phyloP scores from a whole-genome alignment of 2,888 invertebrate species.

The Cantharis flavilabris region DNA sequence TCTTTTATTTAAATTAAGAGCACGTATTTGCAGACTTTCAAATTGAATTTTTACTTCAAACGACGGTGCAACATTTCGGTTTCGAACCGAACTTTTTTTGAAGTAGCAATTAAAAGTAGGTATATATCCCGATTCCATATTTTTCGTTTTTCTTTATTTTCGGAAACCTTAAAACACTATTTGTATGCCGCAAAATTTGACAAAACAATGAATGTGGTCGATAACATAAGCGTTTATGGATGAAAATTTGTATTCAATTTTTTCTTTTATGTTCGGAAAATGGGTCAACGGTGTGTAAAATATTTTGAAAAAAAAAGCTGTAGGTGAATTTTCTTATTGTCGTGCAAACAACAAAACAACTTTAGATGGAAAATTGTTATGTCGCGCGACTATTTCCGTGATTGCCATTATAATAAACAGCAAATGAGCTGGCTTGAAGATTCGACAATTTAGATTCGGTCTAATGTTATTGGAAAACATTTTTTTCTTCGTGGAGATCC shows the following conservation, averaged over 20 bases:
- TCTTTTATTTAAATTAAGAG: constrained; percentile 1
- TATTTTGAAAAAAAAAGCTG: background rate
- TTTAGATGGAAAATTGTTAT: background rate
- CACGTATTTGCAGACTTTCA: constrained; percentile 7
- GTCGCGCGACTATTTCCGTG: background rate
- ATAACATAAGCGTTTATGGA: background rate
- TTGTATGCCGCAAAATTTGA: background rate
- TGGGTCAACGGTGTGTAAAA: background rate
- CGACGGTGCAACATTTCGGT: background rate
- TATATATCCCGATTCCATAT: background rate
- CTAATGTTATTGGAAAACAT: constrained; percentile 3
- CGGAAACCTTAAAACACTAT: background rate
- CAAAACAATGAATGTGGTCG: background rate
- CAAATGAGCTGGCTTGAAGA: background rate
- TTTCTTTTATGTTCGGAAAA: background rate
- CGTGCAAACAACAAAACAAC: background rate
- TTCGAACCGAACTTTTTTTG: background rate
- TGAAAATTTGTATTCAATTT: background rate
- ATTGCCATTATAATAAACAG: background rate
- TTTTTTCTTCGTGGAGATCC: background rate
- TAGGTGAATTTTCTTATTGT: background rate
- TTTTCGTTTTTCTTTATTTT: background rate
- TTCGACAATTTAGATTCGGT: background rate
- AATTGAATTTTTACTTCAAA: constrained; percentile 8
- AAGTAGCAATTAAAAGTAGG: background rate